These are phyloP conservation scores for Poeciliopsis turneri DNA, from an alignment of 2,797 vertebrate genomes.

Conservation along the genomic window DNA sequence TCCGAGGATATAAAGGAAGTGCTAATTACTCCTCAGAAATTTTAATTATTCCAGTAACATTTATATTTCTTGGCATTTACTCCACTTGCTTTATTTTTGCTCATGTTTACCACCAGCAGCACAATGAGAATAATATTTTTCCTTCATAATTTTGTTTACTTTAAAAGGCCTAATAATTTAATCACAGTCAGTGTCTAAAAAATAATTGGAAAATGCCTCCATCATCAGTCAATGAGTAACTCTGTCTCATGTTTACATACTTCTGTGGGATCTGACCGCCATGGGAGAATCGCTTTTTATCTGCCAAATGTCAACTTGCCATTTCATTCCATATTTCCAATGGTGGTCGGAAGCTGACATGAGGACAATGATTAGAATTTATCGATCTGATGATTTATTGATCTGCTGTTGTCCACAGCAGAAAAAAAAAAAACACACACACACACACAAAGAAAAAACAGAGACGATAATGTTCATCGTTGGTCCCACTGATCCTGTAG, in stretches of 20 bases:
- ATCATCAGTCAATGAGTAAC: slow-evolving; percentile 12
- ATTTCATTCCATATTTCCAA: slow-evolving; percentile 31
- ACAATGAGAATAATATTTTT: background rate
- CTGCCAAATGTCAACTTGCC: slow-evolving; percentile 36
- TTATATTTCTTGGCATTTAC: background rate
- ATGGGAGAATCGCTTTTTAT: slow-evolving; percentile 5
- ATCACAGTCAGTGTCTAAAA: background rate
- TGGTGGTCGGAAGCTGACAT: slow-evolving; percentile 14
- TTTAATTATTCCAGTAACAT: background rate
- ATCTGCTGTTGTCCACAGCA: slow-evolving; percentile 31
- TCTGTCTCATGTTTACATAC: slow-evolving; percentile 27
- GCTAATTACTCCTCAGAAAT: background rate
- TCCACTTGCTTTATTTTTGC: background rate
- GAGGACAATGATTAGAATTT: slow-evolving; percentile 27
- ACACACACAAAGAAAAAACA: background rate
- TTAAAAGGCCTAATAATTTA: background rate
- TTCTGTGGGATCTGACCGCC: slow-evolving; percentile 1
- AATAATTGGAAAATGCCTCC: background rate
- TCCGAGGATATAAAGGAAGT: background rate
- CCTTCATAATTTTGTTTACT: slow-evolving; percentile 18
- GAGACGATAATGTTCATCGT: slow-evolving; percentile 1
- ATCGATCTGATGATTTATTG: slow-evolving; percentile 56
- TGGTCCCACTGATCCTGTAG: background rate
- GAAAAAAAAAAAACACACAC: too few relatives aligned
- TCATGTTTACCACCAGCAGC: background rate